Percentiles rank a stretch among this genome's conserved stretches.
Evolutionary conservation across 1,140 invertebrate genomes (phyloP).

Genomic region (Diprion similis): DNA sequence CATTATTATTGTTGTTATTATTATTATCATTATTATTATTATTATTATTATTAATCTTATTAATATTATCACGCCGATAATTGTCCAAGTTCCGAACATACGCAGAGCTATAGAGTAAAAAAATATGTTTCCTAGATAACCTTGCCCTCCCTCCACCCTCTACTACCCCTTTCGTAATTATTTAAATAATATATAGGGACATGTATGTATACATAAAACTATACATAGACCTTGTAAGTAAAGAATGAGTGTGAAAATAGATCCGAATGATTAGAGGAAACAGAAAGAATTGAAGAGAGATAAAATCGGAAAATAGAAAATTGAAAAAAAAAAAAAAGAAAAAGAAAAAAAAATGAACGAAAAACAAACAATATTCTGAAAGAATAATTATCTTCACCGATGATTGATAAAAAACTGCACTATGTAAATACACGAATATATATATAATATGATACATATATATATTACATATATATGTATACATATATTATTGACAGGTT

Average conservation of each 20-base stretch:
- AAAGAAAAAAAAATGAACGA: neutral
- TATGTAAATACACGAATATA: too few species aligned
- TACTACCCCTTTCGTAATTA: neutral
- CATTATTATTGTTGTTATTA: too few species aligned
- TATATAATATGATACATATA: too few species aligned
- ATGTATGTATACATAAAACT: constrained; percentile 19
- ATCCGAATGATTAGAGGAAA: too few species aligned
- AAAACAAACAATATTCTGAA: neutral
- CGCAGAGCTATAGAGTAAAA: neutral
- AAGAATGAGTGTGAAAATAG: neutral
- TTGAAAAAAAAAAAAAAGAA: too few species aligned
- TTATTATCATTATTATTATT: neutral
- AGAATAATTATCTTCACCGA: too few species aligned
- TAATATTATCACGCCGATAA: neutral
- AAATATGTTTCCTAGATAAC: constrained; percentile 6
- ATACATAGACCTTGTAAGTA: neutral
- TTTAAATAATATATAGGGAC: constrained; percentile 21
- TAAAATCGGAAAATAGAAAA: too few species aligned
- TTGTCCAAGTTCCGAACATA: neutral
- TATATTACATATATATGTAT: too few species aligned
- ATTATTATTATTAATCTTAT: neutral
- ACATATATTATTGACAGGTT: too few species aligned
- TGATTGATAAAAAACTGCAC: too few species aligned
- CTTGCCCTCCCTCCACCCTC: neutral
- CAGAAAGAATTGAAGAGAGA: too few species aligned